Conservation (phyloP, 1,140 invertebrate genomes). For the Drosophila obscura region DNA sequence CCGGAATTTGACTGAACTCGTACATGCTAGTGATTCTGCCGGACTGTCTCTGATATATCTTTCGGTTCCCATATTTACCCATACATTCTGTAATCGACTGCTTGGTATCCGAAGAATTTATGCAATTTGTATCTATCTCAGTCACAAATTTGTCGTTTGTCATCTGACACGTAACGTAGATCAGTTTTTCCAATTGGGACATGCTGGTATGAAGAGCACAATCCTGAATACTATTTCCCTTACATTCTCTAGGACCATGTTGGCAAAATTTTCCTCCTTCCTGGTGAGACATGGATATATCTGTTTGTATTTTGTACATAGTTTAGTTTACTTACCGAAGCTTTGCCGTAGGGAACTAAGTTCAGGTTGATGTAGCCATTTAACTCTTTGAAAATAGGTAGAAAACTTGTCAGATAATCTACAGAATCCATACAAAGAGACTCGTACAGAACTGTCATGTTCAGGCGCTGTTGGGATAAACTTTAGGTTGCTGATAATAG, state of each 20-base stretch:
- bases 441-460: conserved; percentile 25
- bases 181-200: conserved; percentile 13
- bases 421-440: conserved; percentile 14
- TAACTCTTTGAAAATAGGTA: conserved; percentile 14
- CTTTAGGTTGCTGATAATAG: too few species aligned
- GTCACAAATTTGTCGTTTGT: not conserved
- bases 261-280: conserved; percentile 9
- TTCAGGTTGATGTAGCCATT: conserved; percentile 22
- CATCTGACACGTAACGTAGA: conserved; percentile 21
- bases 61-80: not conserved
- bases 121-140: conserved; percentile 2
- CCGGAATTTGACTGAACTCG: conserved; percentile 12
- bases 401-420: not conserved
- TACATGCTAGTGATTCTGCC: conserved; percentile 10
- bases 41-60: conserved; percentile 1
- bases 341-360: conserved; percentile 25
- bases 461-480: conserved; percentile 6
- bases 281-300: not conserved
- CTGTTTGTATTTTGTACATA: too few species aligned
- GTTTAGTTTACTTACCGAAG: conserved; percentile 1
- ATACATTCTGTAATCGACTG: not conserved
- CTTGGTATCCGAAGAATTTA: not conserved
- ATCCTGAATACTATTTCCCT: conserved; percentile 25
- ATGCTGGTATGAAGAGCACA: conserved; percentile 18
- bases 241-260: conserved; percentile 19